phyloP scores from a whole-genome alignment of 2,888 invertebrate species.

The Carterocephalus palaemon region DNA sequence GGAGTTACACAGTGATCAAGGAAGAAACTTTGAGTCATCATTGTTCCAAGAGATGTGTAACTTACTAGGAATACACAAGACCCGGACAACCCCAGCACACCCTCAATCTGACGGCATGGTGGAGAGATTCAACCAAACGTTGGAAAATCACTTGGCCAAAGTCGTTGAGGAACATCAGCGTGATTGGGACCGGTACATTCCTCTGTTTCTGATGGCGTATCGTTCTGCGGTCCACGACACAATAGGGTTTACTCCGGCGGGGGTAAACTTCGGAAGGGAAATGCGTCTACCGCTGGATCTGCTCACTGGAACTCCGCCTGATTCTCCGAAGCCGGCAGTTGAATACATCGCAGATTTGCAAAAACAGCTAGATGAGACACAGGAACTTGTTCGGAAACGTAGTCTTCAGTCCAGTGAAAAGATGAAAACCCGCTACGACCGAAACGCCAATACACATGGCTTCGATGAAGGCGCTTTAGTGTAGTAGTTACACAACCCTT shows the following conservation, averaged over 20 bases:
- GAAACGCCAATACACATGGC: no score
- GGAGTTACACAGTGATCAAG: no score
- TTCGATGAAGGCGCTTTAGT: no score
- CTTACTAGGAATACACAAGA: background rate
- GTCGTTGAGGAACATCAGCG: constrained; percentile 1
- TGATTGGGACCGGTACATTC: constrained; percentile 8
- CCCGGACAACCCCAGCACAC: no score
- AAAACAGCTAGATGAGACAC: no score
- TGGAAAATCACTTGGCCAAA: background rate
- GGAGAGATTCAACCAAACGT: background rate
- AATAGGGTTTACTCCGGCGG: background rate
- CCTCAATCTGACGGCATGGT: no score
- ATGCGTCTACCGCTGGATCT: background rate
- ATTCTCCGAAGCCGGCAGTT: background rate
- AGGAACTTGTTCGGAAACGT: no score
- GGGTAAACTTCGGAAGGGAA: background rate
- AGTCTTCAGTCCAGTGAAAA: no score
- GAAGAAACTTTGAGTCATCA: background rate
- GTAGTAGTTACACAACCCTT: no score
- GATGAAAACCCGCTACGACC: no score
- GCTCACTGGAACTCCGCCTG: background rate
- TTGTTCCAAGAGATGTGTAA: constrained; percentile 1
- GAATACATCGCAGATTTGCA: background rate
- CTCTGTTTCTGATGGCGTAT: constrained; percentile 5
- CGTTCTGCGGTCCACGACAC: background rate